Evolutionary conservation across 2,888 invertebrate species (phyloP).

Genomic region (Ischnus inquisitorius): DNA sequence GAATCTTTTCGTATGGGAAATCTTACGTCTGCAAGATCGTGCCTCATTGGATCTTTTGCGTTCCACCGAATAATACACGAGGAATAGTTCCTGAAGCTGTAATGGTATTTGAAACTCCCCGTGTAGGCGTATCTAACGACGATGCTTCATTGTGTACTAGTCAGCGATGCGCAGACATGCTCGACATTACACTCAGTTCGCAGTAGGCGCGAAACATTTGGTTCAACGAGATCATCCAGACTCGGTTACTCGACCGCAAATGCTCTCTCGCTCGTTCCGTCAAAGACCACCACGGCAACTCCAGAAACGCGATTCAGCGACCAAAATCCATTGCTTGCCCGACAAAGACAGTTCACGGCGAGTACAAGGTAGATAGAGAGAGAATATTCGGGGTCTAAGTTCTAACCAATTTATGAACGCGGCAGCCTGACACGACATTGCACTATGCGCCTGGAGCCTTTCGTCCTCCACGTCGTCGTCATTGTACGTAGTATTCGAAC

Average conservation of each 20-base stretch:
- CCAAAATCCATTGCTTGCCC: conserved; percentile 53
- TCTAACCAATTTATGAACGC: conserved; percentile 82
- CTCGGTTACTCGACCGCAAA: conserved; percentile 45
- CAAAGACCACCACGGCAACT: conserved; percentile 22
- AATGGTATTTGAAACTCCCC: neutral
- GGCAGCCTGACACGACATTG: conserved; percentile 80
- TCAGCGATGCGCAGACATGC: neutral
- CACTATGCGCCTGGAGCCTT: conserved; percentile 76
- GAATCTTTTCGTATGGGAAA: neutral
- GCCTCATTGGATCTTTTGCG: neutral
- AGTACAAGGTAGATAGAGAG: conserved; percentile 31
- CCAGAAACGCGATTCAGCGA: conserved; percentile 26
- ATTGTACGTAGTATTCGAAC: conserved; percentile 30
- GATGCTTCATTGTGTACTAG: neutral
- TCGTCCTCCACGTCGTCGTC: conserved; percentile 61
- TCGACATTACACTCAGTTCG: conserved; percentile 9
- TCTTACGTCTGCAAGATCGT: neutral
- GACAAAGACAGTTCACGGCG: conserved; percentile 57
- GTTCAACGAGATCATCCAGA: conserved; percentile 39
- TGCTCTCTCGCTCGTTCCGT: conserved; percentile 40
- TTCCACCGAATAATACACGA: neutral
- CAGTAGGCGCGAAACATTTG: conserved; percentile 14
- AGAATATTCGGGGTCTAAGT: conserved; percentile 65
- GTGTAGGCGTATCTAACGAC: neutral
- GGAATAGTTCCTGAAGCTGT: neutral